Evolutionary conservation across 2,797 vertebrate genomes (phyloP), one percentile per base, ranked within the genome.

Genomic region (Lophius americanus): DNA sequence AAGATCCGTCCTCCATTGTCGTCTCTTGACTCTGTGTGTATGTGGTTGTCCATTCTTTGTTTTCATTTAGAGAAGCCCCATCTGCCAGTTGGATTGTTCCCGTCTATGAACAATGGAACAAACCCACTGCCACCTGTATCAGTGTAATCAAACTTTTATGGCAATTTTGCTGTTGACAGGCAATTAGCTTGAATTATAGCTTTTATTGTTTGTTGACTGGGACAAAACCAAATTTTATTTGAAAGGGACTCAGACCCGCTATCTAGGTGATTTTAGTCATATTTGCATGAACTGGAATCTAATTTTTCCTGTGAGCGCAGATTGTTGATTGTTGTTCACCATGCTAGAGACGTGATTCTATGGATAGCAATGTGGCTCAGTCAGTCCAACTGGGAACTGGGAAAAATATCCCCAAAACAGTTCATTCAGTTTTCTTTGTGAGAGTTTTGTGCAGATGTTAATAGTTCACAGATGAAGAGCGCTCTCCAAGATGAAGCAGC

Each of bases 121-220:
- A 80, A 77, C 65, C 60, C 60, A n/a, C 8, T 51, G 23, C 79
- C 82, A 84, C 85, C 84, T 82, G 78, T 83, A 87, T 83, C 78
- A 59, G 39, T 37, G 63, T 78, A 60, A 76, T 85, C 78, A 70
- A 47, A 73, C 65, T 60, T 76, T 70, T 61, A 70, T 8, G 60
- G 68, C 75, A 56, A 70, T 64, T 61, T 60, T 62, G 58, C 68
- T 68, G 69, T 84, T 53, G 79, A 78, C 68, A 78, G 70, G 51
- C 68, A 59, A 58, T 75, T 33, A 78, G 37, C 53, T 66, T 85
- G 76, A 83, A 87, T 82, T 83, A 83, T 85, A 68, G 69, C 72
- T 59, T 67, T 55, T 71, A 85, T 79, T 83, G 76, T 85, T 84
- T 66, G 58, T 64, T 58, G 47, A 39, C 50, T 41, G 11, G 1